Base-by-base conservation (phyloP, 1,140 invertebrate genomes). In the Panagrolaimus sp. region DNA sequence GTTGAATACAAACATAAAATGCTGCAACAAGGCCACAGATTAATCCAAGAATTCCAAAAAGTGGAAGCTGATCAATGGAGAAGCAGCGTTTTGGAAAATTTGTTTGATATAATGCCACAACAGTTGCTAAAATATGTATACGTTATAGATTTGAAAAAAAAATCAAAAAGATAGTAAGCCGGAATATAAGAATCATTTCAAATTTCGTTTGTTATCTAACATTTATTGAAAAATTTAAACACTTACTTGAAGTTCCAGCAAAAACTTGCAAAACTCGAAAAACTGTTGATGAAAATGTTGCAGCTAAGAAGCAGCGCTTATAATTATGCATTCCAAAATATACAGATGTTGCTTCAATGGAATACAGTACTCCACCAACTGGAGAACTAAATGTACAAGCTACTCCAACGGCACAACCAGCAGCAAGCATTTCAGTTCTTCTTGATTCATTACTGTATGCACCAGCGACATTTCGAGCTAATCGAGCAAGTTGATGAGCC, bases 301-400 rank as follows among this genome's bases (percentile, higher is more conserved):
- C 93, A 0, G 93, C 90, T 81, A 96, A 97, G 84, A 98, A 98
- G 0, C 93, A 93, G 64, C 94, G 86, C 93, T 93, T 97, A 82
- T 98, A 98, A 82, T 97, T 97, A 66, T 93, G 86, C 0, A 96
- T 92, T 1, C 93, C 93, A 84, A 98, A 98, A 83, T 96, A 97
- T 0, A 93, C 93, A 0, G 93, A 93, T 38, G 94, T 97, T 85
- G 96, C 93, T 87, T 98, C 94, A 72, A 98, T 96, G 78, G 92
- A 95, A 84, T 97, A 97, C 16, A 97, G 86, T 0, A 98, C 94
- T 79, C 93, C 91, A 89, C 79, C n/a, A 78, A 72, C 43, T 16
- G 63, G 51, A 2, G 51, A 57, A 25, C 20, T 25, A 44, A 38
- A 38, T 0, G 44, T 47, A 9, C 65, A 66, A 9, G 65, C 65